Percentiles rank a stretch among this genome's conserved stretches.
phyloP scores from a whole-genome alignment of 1,140 invertebrate genomes.

The Bombus fervidus region DNA sequence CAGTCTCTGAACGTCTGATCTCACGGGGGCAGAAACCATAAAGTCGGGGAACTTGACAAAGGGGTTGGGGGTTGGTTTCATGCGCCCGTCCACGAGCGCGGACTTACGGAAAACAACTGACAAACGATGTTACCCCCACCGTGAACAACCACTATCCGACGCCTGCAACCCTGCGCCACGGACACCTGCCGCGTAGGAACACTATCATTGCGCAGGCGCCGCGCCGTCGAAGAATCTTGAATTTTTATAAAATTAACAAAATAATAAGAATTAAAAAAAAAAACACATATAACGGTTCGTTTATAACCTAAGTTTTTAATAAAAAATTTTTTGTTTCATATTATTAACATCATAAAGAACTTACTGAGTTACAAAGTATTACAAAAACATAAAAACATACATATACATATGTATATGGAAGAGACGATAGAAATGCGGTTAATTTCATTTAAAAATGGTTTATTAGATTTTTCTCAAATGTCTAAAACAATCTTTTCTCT shows the following conservation, averaged over 20 bases:
- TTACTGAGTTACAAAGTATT: neutral
- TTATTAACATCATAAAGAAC: neutral
- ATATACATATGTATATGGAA: too few species aligned
- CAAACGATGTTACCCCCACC: constrained; percentile 72
- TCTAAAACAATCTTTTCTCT: too few species aligned
- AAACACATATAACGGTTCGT: neutral
- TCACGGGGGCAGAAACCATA: constrained; percentile 55
- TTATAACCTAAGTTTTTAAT: neutral
- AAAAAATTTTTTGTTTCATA: neutral
- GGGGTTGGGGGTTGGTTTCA: constrained; percentile 71
- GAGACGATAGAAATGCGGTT: neutral
- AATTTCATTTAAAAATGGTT: too few species aligned
- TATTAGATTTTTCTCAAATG: too few species aligned
- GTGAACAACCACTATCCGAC: constrained; percentile 61
- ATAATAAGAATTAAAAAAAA: neutral
- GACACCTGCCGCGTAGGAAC: constrained; percentile 59
- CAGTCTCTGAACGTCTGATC: constrained; percentile 48
- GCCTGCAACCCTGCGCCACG: constrained; percentile 71
- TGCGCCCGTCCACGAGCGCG: constrained; percentile 80
- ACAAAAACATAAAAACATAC: neutral
- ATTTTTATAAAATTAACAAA: neutral
- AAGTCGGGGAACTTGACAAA: constrained; percentile 51
- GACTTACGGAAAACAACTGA: constrained; percentile 81
- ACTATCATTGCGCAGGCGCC: constrained; percentile 60
- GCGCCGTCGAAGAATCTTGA: neutral